phyloP scores from a whole-genome alignment of 2,113 vertebrate species.

The Arenaria interpres region DNA sequence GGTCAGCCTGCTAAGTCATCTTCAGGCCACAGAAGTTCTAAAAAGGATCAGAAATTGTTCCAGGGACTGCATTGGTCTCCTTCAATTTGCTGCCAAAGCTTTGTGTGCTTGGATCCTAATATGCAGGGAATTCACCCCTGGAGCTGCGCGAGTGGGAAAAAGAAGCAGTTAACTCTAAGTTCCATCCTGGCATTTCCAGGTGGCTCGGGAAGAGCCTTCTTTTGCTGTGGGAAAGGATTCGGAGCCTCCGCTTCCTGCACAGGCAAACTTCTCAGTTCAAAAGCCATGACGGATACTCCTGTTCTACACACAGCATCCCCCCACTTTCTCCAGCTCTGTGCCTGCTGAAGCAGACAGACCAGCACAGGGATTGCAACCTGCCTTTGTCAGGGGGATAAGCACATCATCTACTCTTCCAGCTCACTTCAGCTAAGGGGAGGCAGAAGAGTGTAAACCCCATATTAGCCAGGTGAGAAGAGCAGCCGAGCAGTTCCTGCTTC shows the following conservation, averaged over 20 bases:
- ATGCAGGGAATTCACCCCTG: neutral
- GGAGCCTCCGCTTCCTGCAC: neutral
- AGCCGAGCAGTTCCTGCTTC: neutral
- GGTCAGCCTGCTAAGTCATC: neutral
- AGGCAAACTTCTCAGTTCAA: constrained; percentile 15
- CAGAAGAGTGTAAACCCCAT: neutral
- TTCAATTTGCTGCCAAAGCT: neutral
- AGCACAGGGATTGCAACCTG: neutral
- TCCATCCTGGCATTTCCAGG: constrained; percentile 18
- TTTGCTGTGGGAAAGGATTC: neutral
- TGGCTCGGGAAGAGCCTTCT: neutral
- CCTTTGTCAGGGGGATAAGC: neutral
- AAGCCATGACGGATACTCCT: neutral
- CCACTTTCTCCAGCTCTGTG: neutral
- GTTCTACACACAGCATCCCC: neutral
- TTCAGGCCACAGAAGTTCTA: neutral
- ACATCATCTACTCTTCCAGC: neutral
- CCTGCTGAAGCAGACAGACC: neutral
- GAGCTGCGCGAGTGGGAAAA: neutral
- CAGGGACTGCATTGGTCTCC: neutral
- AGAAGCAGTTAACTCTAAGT: neutral
- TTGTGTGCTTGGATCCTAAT: neutral
- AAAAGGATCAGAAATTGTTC: neutral
- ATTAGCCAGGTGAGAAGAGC: neutral
- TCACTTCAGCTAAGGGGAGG: neutral